Conservation (phyloP, 2,888 invertebrate species). For the Lordiphosa fenestrarum region DNA sequence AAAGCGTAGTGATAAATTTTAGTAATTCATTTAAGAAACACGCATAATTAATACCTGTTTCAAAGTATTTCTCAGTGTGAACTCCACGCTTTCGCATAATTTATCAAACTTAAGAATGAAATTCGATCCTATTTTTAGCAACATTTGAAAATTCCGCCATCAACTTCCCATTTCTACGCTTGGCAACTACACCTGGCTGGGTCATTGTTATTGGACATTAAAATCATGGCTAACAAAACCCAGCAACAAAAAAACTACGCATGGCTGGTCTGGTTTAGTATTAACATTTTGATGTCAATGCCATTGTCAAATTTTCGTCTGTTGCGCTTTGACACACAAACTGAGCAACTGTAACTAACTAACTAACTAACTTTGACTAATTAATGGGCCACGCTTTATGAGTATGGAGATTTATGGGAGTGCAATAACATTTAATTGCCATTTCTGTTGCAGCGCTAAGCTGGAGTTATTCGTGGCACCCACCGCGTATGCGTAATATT, state of each 20-base stretch:
- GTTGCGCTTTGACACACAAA: constrained; percentile 4
- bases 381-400: constrained; percentile 36
- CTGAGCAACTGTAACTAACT: constrained; percentile 50
- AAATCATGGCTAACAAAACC: constrained; percentile 17
- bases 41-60: too few relatives aligned
- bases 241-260: constrained; percentile 9
- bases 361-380: constrained; percentile 33
- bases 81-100: too few relatives aligned
- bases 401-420: constrained; percentile 25
- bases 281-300: constrained; percentile 60
- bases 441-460: constrained; percentile 2
- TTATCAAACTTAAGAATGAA: too few relatives aligned
- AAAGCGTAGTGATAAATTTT: too few relatives aligned
- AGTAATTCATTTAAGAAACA: too few relatives aligned
- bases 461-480: constrained; percentile 1
- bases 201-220: too few relatives aligned
- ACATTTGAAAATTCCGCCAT: too few relatives aligned
- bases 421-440: constrained; percentile 25
- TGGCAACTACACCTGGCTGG: too few relatives aligned
- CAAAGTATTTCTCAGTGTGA: too few relatives aligned
- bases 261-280: neutral
- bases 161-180: too few relatives aligned
- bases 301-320: constrained; percentile 37
- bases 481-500: constrained; percentile 36
- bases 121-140: too few relatives aligned